Conservation (phyloP, 1,140 invertebrate genomes). For the Drosophila lini region DNA sequence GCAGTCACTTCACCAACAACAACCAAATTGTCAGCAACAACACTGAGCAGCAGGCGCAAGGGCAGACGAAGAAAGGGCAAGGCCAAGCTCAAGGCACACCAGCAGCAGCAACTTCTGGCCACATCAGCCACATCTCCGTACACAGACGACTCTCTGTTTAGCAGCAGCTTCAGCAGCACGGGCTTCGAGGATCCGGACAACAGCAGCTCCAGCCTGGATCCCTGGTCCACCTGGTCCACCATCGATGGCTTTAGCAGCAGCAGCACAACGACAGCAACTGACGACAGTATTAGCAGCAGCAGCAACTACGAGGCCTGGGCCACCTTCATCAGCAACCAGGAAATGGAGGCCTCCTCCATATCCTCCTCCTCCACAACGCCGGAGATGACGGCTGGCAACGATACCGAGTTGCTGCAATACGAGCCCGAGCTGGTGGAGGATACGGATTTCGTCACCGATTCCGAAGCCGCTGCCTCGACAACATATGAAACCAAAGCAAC, state of each 20-base stretch:
- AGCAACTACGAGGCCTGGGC: conserved; percentile 67
- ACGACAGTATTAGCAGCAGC: conserved; percentile 75
- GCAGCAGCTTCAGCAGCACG: conserved; percentile 47
- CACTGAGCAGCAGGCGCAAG: conserved; percentile 67
- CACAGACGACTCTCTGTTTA: conserved; percentile 46
- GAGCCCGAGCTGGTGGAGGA: conserved; percentile 61
- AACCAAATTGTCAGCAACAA: conserved; percentile 27
- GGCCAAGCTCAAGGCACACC: conserved; percentile 28
- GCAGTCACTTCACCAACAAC: conserved; percentile 23
- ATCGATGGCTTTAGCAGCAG: conserved; percentile 59
- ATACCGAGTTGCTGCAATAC: conserved; percentile 65
- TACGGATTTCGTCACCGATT: conserved; percentile 9
- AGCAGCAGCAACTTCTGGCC: conserved; percentile 23
- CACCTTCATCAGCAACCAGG: conserved; percentile 64
- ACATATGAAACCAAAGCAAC: conserved; percentile 75
- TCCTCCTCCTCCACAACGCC: conserved; percentile 21
- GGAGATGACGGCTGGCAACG: conserved; percentile 31
- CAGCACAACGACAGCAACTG: conserved; percentile 61
- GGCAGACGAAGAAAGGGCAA: conserved; percentile 73
- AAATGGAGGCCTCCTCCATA: conserved; percentile 44
- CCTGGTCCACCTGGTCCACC: conserved; percentile 69
- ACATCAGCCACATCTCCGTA: conserved; percentile 37
- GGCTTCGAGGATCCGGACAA: conserved; percentile 35
- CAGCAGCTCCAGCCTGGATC: conserved; percentile 56
- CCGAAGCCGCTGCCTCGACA: conserved; percentile 41